These are phyloP conservation scores for Heterotis niloticus DNA, from an alignment of 2,113 vertebrate species.

Conservation along the genomic window DNA sequence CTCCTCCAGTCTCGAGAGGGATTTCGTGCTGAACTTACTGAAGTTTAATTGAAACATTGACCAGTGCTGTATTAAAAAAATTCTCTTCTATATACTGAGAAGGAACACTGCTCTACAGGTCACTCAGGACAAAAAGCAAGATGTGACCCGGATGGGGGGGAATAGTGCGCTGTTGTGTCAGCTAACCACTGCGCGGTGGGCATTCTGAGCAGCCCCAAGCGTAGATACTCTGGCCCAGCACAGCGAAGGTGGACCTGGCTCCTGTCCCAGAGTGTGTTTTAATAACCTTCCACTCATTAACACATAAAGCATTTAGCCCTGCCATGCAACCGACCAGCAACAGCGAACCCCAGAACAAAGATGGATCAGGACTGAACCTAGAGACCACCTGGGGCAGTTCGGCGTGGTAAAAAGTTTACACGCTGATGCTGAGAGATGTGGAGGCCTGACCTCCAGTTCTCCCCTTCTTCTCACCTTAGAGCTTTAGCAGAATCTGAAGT, in stretches of 20 bases:
- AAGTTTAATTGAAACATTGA: too few species aligned
- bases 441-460: slow-evolving; percentile 46
- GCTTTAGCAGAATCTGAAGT: slow-evolving; percentile 33
- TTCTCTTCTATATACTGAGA: too few species aligned
- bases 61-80: too few species aligned
- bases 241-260: slow-evolving; percentile 25
- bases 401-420: slow-evolving; percentile 37
- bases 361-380: neutral
- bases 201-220: neutral
- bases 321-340: neutral
- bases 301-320: slow-evolving; percentile 28
- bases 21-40: too few species aligned
- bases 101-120: too few species aligned
- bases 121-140: too few species aligned
- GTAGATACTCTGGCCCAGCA: slow-evolving; percentile 22
- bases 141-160: too few species aligned
- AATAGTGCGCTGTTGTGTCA: too few species aligned
- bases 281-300: slow-evolving; percentile 41
- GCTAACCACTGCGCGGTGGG: too few species aligned
- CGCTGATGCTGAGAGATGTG: slow-evolving; percentile 36
- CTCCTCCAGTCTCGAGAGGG: neutral
- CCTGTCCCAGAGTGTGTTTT: slow-evolving; percentile 37
- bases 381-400: slow-evolving; percentile 22
- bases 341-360: neutral
- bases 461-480: slow-evolving; percentile 47